Evolutionary conservation across 2,888 invertebrate genomes (phyloP).

Genomic region (Melanchra persicariae): DNA sequence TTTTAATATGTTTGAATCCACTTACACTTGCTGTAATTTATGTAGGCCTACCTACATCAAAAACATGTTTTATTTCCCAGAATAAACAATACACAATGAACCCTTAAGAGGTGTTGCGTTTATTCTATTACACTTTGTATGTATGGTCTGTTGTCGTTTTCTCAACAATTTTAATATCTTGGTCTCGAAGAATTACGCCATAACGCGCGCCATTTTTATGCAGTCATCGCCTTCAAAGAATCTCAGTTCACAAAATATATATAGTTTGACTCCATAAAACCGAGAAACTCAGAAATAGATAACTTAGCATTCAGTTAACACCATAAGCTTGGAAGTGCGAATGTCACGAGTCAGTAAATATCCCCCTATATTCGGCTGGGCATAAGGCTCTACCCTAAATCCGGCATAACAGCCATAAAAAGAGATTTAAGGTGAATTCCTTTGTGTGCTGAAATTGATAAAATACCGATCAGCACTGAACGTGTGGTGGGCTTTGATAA

Average conservation of each 20-base stretch:
- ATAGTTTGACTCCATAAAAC: neutral
- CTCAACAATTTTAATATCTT: too few species aligned
- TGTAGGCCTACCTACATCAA: too few species aligned
- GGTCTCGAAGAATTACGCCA: neutral
- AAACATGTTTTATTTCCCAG: too few species aligned
- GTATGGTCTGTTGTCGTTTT: too few species aligned
- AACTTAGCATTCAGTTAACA: conserved; percentile 16
- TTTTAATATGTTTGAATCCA: too few species aligned
- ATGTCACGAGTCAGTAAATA: conserved; percentile 26
- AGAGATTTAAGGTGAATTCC: conserved; percentile 69
- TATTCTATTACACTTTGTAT: too few species aligned
- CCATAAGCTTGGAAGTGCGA: conserved; percentile 20
- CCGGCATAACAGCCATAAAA: conserved; percentile 70
- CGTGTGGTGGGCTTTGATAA: conserved; percentile 58
- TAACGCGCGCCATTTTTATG: neutral
- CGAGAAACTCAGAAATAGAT: conserved; percentile 8
- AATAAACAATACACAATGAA: too few species aligned
- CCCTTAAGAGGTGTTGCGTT: too few species aligned
- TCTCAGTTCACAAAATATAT: too few species aligned
- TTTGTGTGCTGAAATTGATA: conserved; percentile 78
- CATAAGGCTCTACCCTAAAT: conserved; percentile 50
- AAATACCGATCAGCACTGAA: conserved; percentile 69
- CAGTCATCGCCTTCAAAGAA: neutral
- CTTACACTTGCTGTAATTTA: too few species aligned
- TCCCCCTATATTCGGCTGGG: conserved; percentile 21